A percentile compares a stretch with the other conserved stretches of the same genome.
Conservation (phyloP, 2,888 invertebrate genomes). For the Frankliniella fusca region DNA sequence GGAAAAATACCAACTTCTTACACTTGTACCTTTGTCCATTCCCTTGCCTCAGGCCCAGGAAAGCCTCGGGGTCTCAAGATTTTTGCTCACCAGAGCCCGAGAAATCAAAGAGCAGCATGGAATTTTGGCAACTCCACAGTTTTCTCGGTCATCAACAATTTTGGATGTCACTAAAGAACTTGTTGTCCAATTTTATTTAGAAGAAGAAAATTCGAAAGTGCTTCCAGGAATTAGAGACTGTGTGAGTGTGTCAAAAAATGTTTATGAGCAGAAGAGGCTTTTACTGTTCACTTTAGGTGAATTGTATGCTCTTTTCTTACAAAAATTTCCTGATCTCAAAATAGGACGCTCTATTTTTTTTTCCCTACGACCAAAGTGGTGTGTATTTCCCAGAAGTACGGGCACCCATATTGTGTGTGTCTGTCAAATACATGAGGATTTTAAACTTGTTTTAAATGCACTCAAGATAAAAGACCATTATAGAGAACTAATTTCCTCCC, state of each 20-base stretch:
- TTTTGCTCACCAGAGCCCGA: neutral
- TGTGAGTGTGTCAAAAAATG: neutral
- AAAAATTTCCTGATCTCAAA: neutral
- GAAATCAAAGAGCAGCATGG: neutral
- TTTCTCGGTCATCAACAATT: neutral
- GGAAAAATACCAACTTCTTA: neutral
- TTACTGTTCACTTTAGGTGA: neutral
- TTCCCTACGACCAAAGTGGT: neutral
- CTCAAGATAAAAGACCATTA: neutral
- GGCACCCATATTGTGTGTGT: constrained; percentile 5
- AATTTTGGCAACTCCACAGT: neutral
- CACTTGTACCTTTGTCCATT: neutral
- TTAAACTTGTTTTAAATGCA: neutral
- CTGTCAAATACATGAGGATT: neutral
- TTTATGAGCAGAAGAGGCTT: neutral
- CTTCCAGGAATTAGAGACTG: neutral
- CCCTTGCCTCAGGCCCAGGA: neutral
- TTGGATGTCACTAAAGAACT: too few species aligned
- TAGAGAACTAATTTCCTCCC: neutral
- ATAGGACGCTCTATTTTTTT: neutral
- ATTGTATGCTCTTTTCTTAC: neutral
- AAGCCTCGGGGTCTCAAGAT: neutral
- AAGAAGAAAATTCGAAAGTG: neutral
- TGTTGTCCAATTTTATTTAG: neutral
- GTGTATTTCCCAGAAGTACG: neutral